These are phyloP conservation scores for Colaptes auratus DNA, from an alignment of 2,113 vertebrate species.

Conservation along the genomic window DNA sequence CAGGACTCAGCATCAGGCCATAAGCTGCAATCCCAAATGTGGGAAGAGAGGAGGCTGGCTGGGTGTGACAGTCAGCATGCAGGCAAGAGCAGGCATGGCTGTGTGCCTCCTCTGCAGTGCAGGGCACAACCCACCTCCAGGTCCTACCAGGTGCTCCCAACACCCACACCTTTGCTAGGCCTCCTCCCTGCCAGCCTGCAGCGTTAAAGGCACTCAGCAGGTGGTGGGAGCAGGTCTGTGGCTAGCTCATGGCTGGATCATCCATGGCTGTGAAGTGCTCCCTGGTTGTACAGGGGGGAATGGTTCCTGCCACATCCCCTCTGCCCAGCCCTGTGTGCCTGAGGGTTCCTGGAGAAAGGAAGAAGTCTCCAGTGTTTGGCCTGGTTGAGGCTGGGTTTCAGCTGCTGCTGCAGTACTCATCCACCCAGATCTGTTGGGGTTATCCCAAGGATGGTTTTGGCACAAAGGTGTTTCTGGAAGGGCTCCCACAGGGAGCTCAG, in stretches of 20 bases:
- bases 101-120: not conserved
- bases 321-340: too few species aligned
- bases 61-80: not conserved
- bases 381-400: not conserved
- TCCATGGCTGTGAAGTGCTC: not conserved
- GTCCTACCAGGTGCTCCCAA: not conserved
- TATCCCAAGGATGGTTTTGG: constrained; percentile 28
- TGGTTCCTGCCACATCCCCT: not conserved
- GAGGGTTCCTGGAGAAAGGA: not conserved
- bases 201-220: not conserved
- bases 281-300: not conserved
- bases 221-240: not conserved
- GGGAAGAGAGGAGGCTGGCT: not conserved
- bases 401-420: not conserved
- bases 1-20: fast-evolving
- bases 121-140: not conserved
- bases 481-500: not conserved
- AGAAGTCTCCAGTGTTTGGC: not conserved
- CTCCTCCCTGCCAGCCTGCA: not conserved
- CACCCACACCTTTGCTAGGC: not conserved
- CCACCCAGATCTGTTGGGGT: not conserved
- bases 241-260: not conserved
- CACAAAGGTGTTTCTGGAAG: not conserved
- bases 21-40: not conserved
- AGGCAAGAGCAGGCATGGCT: not conserved